A percentile compares a stretch with the other conserved stretches of the same genome.
Evolutionary conservation across 2,113 vertebrate genomes (phyloP).

Genomic region (Gymnogyps californianus): DNA sequence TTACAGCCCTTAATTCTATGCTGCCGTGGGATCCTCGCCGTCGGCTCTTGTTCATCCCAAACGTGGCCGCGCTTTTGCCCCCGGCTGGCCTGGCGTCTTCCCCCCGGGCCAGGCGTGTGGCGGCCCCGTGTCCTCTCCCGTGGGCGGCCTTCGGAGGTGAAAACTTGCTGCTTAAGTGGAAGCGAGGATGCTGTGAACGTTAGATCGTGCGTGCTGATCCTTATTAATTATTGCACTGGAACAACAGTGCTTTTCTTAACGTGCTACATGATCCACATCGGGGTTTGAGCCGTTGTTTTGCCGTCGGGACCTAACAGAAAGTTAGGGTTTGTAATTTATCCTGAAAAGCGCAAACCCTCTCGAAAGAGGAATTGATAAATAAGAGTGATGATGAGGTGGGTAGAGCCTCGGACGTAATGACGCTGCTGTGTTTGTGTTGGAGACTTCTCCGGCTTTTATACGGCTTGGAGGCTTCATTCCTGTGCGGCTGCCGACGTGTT

Average conservation of each 20-base stretch:
- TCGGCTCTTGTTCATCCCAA: neutral
- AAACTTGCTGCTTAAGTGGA: neutral
- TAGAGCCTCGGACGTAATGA: accelerated
- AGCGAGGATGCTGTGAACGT: neutral
- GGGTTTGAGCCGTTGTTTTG: neutral
- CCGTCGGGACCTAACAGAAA: neutral
- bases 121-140: neutral
- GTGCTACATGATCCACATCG: accelerated
- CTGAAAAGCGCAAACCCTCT: neutral
- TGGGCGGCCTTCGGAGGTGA: neutral
- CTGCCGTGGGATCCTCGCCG: neutral
- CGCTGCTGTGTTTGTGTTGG: neutral
- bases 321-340: neutral
- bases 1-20: too few species aligned
- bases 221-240: neutral
- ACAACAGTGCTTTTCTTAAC: neutral
- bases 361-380: neutral
- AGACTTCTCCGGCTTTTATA: neutral
- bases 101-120: neutral
- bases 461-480: neutral
- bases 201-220: accelerated
- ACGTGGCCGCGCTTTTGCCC: neutral
- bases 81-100: neutral
- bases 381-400: accelerated
- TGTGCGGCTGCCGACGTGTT: accelerated